Percentiles rank a stretch among this genome's conserved stretches.
These are phyloP conservation scores for Cebuella pygmaea DNA, from an alignment of 2,797 vertebrate species.

Conservation along the genomic window DNA sequence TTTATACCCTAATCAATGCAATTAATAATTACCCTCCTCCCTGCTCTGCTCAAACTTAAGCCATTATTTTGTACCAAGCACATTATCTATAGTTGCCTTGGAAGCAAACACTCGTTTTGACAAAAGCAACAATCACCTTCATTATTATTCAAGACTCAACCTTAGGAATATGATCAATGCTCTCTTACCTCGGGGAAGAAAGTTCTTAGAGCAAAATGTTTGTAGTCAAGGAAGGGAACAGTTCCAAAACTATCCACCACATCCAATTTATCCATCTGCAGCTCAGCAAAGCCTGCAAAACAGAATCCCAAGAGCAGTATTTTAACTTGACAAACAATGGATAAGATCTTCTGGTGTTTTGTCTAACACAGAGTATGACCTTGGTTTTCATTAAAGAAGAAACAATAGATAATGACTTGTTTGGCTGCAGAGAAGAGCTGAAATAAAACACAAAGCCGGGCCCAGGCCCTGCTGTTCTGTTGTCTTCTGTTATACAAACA, in stretches of 20 bases:
- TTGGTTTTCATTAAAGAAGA: constrained; percentile 78
- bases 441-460: constrained; percentile 68
- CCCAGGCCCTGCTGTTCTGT: constrained; percentile 15
- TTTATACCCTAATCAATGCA: constrained; percentile 62
- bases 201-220: constrained; percentile 96
- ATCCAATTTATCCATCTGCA: constrained; percentile 94
- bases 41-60: background rate
- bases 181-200: constrained; percentile 96
- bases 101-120: constrained; percentile 46
- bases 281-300: constrained; percentile 94
- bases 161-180: constrained; percentile 74
- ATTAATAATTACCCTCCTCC: constrained; percentile 55
- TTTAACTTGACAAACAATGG: constrained; percentile 76
- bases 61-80: constrained; percentile 29
- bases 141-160: constrained; percentile 76
- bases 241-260: constrained; percentile 93
- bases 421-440: constrained; percentile 63
- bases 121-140: constrained; percentile 51
- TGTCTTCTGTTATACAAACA: constrained; percentile 58
- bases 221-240: constrained; percentile 98
- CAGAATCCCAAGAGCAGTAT: constrained; percentile 77
- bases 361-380: constrained; percentile 73
- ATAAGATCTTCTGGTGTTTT: constrained; percentile 75
- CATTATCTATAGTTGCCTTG: constrained; percentile 52
- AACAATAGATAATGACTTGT: constrained; percentile 77